Evolutionary conservation across 1,140 invertebrate species (phyloP).

Genomic region (Drosophila suzukii): DNA sequence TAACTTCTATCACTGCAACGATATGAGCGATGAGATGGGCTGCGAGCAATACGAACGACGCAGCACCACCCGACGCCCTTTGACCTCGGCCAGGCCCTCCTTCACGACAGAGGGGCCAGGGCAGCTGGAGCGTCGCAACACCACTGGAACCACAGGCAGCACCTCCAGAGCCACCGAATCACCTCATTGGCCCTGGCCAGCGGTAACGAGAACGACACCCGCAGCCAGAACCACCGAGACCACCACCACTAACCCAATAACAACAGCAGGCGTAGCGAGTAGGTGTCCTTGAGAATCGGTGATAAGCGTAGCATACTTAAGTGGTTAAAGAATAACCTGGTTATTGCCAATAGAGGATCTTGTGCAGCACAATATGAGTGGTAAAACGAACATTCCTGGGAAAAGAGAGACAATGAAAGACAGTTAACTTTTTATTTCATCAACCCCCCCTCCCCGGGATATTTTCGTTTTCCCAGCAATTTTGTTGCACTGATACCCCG

Average conservation of each 20-base stretch:
- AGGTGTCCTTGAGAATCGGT: constrained; percentile 39
- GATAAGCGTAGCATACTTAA: constrained; percentile 20
- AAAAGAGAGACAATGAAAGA: too few relatives aligned
- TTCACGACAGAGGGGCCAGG: constrained; percentile 1
- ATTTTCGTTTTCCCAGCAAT: constrained; percentile 2
- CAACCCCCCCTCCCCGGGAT: too few relatives aligned
- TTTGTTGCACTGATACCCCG: constrained; percentile 8
- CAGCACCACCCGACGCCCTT: constrained; percentile 12
- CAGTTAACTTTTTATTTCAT: too few relatives aligned
- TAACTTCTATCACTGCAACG: constrained; percentile 89
- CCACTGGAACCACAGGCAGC: constrained; percentile 7
- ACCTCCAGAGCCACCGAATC: constrained; percentile 13
- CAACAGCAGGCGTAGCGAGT: constrained; percentile 53
- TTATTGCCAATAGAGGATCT: background rate
- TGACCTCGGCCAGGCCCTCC: background rate
- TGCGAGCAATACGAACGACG: constrained; percentile 84
- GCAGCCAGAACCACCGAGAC: constrained; percentile 5
- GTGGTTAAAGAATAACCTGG: background rate
- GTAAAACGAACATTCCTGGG: background rate
- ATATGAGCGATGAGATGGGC: constrained; percentile 90
- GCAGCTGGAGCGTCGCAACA: background rate
- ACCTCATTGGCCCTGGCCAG: constrained; percentile 12
- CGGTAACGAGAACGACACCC: background rate
- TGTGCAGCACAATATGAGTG: constrained; percentile 9
- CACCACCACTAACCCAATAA: constrained; percentile 66